These are phyloP conservation scores for Tinea pellionella DNA, from an alignment of 2,888 invertebrate genomes.

Conservation along the genomic window DNA sequence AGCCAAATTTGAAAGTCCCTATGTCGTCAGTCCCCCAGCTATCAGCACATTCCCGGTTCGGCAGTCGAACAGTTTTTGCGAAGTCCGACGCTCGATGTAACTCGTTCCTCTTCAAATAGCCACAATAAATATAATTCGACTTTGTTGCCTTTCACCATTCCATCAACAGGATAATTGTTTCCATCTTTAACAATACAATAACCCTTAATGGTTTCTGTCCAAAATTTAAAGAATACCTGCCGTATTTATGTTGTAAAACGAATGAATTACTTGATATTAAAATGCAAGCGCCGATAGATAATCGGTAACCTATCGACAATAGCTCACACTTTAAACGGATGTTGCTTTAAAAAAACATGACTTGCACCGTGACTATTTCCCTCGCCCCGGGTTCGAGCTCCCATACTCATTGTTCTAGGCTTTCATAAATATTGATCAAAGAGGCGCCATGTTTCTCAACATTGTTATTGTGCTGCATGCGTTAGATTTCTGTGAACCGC, in stretches of 20 bases:
- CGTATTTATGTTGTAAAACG: not conserved
- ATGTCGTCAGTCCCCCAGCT: constrained; percentile 16
- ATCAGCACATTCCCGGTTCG: constrained; percentile 59
- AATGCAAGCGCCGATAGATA: not conserved
- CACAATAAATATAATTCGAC: constrained; percentile 45
- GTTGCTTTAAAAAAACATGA: constrained; percentile 31
- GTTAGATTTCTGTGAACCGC: constrained; percentile 19
- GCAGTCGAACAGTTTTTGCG: constrained; percentile 56
- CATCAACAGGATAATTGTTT: constrained; percentile 3
- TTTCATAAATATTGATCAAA: constrained; percentile 52
- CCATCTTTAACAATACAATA: constrained; percentile 1
- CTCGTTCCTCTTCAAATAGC: constrained; percentile 51
- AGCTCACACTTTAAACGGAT: constrained; percentile 17
- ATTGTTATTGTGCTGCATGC: constrained; percentile 35
- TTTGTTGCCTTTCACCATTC: constrained; percentile 27
- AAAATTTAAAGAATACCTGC: not conserved
- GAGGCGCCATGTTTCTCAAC: constrained; percentile 48
- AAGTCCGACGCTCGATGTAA: constrained; percentile 25
- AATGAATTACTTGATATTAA: not conserved
- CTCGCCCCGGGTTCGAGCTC: constrained; percentile 29
- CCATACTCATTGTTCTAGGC: constrained; percentile 55
- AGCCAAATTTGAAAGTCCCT: constrained; percentile 35
- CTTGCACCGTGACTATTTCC: constrained; percentile 39
- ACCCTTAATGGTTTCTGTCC: constrained; percentile 1
- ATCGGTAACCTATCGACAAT: constrained; percentile 16